A percentile compares a stretch with the other conserved stretches of the same genome.
Evolutionary conservation across 2,113 vertebrate species (phyloP).

Genomic region (Stomatorhinus ivindoensis): DNA sequence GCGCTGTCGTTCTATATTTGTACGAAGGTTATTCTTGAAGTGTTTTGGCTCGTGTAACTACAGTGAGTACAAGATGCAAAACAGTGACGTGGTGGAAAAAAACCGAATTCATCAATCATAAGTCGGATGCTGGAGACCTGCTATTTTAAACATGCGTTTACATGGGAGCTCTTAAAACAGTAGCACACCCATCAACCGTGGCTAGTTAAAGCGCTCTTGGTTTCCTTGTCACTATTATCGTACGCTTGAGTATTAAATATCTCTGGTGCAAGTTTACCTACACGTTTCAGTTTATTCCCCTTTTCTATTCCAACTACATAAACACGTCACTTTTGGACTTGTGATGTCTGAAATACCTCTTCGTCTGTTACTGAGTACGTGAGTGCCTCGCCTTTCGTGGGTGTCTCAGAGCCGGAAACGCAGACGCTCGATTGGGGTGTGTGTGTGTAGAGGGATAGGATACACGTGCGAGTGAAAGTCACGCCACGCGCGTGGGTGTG

Average conservation of each 20-base stretch:
- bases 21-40: not conserved
- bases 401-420: slow-evolving; percentile 56
- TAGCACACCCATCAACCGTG: not conserved
- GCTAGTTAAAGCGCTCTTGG: not conserved
- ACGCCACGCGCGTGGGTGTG: slow-evolving; percentile 24
- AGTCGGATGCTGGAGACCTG: not conserved
- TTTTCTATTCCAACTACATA: not conserved
- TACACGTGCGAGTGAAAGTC: slow-evolving; percentile 31
- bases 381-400: not conserved
- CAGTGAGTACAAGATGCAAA: not conserved
- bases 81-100: not conserved
- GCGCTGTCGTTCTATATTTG: not conserved
- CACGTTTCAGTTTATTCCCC: not conserved
- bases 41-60: not conserved
- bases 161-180: not conserved
- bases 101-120: not conserved
- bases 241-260: not conserved
- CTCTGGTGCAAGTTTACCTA: not conserved
- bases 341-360: not conserved
- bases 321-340: not conserved
- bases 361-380: not conserved
- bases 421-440: not conserved
- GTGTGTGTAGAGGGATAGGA: not conserved
- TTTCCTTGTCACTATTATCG: not conserved
- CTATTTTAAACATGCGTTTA: slow-evolving; percentile 2